These are phyloP conservation scores for Protaetia brevitarsis DNA, from an alignment of 1,140 invertebrate genomes.

Conservation along the genomic window DNA sequence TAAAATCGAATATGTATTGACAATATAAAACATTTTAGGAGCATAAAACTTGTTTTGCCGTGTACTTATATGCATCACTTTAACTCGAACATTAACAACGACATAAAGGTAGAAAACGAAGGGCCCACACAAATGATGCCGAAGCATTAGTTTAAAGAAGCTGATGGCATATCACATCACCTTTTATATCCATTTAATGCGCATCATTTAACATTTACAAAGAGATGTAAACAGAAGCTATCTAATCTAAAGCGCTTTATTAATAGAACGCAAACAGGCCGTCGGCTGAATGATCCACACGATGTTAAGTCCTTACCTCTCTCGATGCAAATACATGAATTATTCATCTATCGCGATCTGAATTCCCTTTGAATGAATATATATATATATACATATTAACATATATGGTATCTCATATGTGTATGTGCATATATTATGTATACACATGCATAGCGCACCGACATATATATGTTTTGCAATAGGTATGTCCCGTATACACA, in stretches of 20 bases:
- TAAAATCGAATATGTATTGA: no score
- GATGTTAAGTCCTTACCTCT: conserved; percentile 34
- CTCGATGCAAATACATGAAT: conserved; percentile 34
- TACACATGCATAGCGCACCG: no score
- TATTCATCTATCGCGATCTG: conserved; percentile 37
- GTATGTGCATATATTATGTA: no score
- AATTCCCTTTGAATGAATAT: conserved; percentile 37
- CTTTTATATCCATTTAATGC: conserved; percentile 30
- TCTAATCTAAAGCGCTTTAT: conserved; percentile 41
- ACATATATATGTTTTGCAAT: no score
- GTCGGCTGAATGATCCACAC: conserved; percentile 33
- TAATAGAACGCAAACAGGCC: conserved; percentile 39
- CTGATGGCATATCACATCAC: not conserved
- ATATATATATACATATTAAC: conserved; percentile 34
- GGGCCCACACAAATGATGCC: no score
- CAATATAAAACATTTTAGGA: no score
- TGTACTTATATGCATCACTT: no score
- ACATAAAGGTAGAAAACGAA: no score
- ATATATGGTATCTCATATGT: no score
- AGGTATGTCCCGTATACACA: conserved; percentile 38
- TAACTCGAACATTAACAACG: no score
- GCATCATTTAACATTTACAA: conserved; percentile 36
- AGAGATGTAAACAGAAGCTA: conserved; percentile 37
- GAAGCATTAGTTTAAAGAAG: conserved; percentile 14
- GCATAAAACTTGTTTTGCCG: no score